A percentile compares a stretch with the other conserved stretches of the same genome.
These are phyloP conservation scores for Mechanitis mazaeus DNA, from an alignment of 2,888 invertebrate genomes.

Conservation along the genomic window DNA sequence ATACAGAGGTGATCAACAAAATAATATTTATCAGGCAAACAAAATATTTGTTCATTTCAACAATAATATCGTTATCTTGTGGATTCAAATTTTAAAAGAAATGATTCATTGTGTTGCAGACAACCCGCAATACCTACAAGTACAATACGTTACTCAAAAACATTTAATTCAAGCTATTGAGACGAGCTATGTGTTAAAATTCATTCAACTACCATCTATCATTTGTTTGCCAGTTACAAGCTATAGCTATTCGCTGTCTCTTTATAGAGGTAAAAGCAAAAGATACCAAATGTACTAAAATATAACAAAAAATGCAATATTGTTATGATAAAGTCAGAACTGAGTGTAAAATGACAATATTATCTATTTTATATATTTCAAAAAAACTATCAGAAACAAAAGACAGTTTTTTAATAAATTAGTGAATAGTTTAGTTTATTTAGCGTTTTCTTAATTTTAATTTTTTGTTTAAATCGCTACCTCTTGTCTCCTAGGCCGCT, in stretches of 20 bases:
- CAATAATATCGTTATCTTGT: background rate
- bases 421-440: too few species aligned
- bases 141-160: constrained; percentile 11
- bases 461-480: constrained; percentile 8
- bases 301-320: too few species aligned
- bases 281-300: too few species aligned
- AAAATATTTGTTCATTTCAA: background rate
- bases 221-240: constrained; percentile 28
- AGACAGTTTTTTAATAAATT: too few species aligned
- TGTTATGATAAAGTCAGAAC: too few species aligned
- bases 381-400: too few species aligned
- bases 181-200: constrained; percentile 49
- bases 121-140: background rate
- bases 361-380: too few species aligned
- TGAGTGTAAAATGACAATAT: too few species aligned
- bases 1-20: too few species aligned
- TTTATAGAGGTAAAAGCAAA: too few species aligned
- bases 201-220: constrained; percentile 44
- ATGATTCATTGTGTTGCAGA: background rate
- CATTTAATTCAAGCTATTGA: constrained; percentile 24
- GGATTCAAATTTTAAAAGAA: background rate
- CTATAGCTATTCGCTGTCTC: background rate
- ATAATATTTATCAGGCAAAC: background rate
- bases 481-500: constrained; percentile 23
- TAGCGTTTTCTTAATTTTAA: too few species aligned